phyloP scores from a whole-genome alignment of 1,140 invertebrate genomes.

The Drosophila orosa region DNA sequence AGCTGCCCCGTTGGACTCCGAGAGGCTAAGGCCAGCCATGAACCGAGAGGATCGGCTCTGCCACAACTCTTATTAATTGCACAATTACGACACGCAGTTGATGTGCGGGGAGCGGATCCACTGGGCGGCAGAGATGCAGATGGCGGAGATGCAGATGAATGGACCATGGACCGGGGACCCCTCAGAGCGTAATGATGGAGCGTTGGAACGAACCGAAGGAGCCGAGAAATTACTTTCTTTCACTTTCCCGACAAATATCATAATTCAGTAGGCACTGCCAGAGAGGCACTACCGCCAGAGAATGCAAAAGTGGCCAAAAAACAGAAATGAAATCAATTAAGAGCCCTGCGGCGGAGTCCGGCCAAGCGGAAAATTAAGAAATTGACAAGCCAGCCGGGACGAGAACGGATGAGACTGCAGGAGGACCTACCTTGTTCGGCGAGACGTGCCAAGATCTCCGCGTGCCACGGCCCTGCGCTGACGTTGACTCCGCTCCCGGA shows the following conservation, averaged over 20 bases:
- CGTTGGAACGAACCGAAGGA: slow-evolving; percentile 42
- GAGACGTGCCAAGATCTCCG: slow-evolving; percentile 89
- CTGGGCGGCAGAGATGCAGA: not conserved
- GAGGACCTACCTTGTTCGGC: slow-evolving; percentile 87
- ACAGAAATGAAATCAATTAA: slow-evolving; percentile 73
- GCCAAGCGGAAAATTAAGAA: slow-evolving; percentile 76
- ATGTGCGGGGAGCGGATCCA: slow-evolving; percentile 44
- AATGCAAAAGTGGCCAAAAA: slow-evolving; percentile 44
- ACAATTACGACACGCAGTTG: slow-evolving; percentile 80
- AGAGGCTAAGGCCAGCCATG: slow-evolving; percentile 20
- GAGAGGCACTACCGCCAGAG: slow-evolving; percentile 37
- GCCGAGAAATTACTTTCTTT: slow-evolving; percentile 74
- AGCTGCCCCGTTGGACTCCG: slow-evolving; percentile 41
- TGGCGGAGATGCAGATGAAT: slow-evolving; percentile 29
- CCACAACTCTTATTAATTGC: slow-evolving; percentile 74
- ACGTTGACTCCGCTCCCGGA: slow-evolving; percentile 20
- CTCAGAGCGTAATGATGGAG: slow-evolving; percentile 57
- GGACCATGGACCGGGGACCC: slow-evolving; percentile 63
- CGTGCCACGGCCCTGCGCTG: slow-evolving; percentile 80
- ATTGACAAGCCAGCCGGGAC: slow-evolving; percentile 37
- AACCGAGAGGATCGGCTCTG: slow-evolving; percentile 34
- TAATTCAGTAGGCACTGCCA: slow-evolving; percentile 63
- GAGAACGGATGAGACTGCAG: slow-evolving; percentile 3
- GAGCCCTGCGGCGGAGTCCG: slow-evolving; percentile 27
- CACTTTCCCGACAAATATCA: slow-evolving; percentile 78